phyloP scores from a whole-genome alignment of 1,140 invertebrate species.

The Onthophagus taurus region DNA sequence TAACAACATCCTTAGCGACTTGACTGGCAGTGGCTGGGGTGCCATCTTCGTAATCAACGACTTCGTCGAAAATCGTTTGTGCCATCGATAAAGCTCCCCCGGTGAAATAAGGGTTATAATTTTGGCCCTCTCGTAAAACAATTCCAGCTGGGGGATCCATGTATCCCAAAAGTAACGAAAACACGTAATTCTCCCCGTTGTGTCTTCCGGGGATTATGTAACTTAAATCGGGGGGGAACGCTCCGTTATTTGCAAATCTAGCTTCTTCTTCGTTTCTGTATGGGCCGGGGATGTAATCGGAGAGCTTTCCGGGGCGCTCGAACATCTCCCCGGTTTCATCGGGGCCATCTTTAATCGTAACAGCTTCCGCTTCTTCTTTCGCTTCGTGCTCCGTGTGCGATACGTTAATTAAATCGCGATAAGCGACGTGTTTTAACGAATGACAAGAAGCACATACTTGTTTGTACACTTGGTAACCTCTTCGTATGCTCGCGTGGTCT shows the following conservation, averaged over 20 bases:
- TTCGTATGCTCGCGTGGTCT: slow-evolving; percentile 79
- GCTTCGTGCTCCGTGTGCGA: slow-evolving; percentile 90
- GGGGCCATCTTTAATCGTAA: slow-evolving; percentile 83
- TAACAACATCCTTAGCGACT: slow-evolving; percentile 90
- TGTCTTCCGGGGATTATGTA: slow-evolving; percentile 85
- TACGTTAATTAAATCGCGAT: slow-evolving; percentile 84
- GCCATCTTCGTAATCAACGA: slow-evolving; percentile 74
- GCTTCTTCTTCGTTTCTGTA: slow-evolving; percentile 91
- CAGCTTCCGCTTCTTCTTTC: slow-evolving; percentile 88
- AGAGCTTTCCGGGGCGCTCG: slow-evolving; percentile 90
- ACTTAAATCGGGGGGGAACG: slow-evolving; percentile 92
- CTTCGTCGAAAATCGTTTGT: slow-evolving; percentile 62
- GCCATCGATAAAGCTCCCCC: slow-evolving; percentile 97
- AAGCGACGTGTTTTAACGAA: slow-evolving; percentile 85
- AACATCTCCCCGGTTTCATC: slow-evolving; percentile 88
- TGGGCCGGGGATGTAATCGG: slow-evolving; percentile 82
- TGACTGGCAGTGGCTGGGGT: slow-evolving; percentile 91
- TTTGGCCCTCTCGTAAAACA: slow-evolving; percentile 78
- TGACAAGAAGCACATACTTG: slow-evolving; percentile 99
- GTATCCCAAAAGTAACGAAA: slow-evolving; percentile 92
- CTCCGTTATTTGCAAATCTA: slow-evolving; percentile 85
- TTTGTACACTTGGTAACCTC: slow-evolving; percentile 99
- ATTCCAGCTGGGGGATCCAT: slow-evolving; percentile 90
- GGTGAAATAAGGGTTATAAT: slow-evolving; percentile 98
- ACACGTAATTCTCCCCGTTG: slow-evolving; percentile 82